phyloP scores from a whole-genome alignment of 2,113 vertebrate genomes.

The Benitochromis conjunctus region DNA sequence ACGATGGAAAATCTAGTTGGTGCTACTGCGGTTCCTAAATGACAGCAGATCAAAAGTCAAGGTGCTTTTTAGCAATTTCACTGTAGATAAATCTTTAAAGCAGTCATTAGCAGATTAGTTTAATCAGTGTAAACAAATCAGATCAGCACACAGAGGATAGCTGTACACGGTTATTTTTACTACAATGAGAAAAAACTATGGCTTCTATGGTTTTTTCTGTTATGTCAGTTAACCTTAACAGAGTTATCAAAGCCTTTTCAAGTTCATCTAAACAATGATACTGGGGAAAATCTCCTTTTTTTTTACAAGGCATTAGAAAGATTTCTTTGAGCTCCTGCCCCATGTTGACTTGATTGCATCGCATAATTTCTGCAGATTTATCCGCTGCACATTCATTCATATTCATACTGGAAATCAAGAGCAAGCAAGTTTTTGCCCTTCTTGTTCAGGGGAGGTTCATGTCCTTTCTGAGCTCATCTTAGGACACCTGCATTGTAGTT shows the following conservation, averaged over 20 bases:
- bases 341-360: background rate
- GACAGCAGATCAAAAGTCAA: background rate
- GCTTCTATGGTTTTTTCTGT: background rate
- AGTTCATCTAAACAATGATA: background rate
- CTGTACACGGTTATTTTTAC: background rate
- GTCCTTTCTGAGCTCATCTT: background rate
- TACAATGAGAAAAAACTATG: background rate
- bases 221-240: background rate
- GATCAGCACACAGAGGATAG: background rate
- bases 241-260: background rate
- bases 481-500: background rate
- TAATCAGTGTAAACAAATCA: background rate
- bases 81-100: background rate
- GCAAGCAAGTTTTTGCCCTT: background rate
- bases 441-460: background rate
- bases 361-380: background rate
- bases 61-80: background rate
- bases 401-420: background rate
- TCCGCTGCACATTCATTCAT: background rate
- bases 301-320: background rate
- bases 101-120: conserved; percentile 4
- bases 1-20: background rate
- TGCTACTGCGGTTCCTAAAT: background rate
- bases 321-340: background rate
- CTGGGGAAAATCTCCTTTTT: background rate